Evolutionary conservation across 2,113 vertebrate species (phyloP).

Genomic region (Ranitomeya imitator): DNA sequence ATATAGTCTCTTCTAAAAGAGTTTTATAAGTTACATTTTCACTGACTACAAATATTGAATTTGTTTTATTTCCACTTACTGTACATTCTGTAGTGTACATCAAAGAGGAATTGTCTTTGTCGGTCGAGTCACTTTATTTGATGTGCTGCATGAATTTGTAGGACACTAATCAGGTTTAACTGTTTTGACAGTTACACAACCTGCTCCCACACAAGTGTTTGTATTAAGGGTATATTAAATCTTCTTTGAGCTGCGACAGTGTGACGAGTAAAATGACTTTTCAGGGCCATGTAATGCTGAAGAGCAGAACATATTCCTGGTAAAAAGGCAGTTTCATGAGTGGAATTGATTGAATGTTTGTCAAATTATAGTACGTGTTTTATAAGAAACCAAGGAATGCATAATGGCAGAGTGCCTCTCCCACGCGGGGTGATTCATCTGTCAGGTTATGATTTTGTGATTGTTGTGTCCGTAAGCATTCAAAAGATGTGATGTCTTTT

Average conservation of each 20-base stretch:
- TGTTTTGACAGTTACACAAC: constrained; percentile 45
- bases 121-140: constrained; percentile 38
- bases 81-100: constrained; percentile 24
- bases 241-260: constrained; percentile 31
- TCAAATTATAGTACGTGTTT: constrained; percentile 60
- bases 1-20: constrained; percentile 4
- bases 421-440: constrained; percentile 67
- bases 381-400: constrained; percentile 60
- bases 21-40: constrained; percentile 3
- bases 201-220: constrained; percentile 34
- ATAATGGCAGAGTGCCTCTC: constrained; percentile 62
- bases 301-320: constrained; percentile 56
- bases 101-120: constrained; percentile 51
- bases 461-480: constrained; percentile 64
- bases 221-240: constrained; percentile 50
- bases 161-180: constrained; percentile 38
- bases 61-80: constrained; percentile 39
- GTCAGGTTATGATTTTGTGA: constrained; percentile 63
- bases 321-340: constrained; percentile 62
- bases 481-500: constrained; percentile 58
- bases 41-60: constrained; percentile 4
- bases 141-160: not conserved
- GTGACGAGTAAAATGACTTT: constrained; percentile 56
- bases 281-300: constrained; percentile 51
- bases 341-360: constrained; percentile 62